Evolutionary conservation across 1,140 invertebrate species (phyloP).

Genomic region (Drosophila subpulchrella): DNA sequence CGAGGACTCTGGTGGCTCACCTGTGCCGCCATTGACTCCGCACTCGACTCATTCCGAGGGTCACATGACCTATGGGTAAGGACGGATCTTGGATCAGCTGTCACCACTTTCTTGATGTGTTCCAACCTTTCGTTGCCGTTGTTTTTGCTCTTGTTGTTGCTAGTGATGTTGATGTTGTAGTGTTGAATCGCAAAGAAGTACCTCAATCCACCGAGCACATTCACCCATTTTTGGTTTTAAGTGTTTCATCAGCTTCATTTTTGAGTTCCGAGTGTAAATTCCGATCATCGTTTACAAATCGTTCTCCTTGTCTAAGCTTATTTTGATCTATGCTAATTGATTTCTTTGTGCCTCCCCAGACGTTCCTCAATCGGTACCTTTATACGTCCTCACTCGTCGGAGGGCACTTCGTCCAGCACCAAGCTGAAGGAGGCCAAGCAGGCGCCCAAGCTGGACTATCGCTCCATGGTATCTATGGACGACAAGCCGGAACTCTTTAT

Average conservation of each 20-base stretch:
- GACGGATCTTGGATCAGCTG: conserved; percentile 45
- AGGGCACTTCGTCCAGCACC: conserved; percentile 89
- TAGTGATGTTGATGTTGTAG: conserved; percentile 49
- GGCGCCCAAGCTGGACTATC: conserved; percentile 92
- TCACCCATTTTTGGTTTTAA: conserved; percentile 12
- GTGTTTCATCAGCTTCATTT: conserved; percentile 26
- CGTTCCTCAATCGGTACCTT: conserved; percentile 84
- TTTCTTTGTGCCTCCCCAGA: conserved; percentile 43
- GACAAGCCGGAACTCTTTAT: conserved; percentile 97
- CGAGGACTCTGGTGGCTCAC: conserved; percentile 89
- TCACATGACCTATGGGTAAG: conserved; percentile 84
- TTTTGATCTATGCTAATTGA: background rate
- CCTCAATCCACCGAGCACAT: conserved; percentile 21
- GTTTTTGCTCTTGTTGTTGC: conserved; percentile 45
- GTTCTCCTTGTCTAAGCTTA: background rate
- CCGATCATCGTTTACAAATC: conserved; percentile 20
- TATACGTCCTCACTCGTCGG: conserved; percentile 87
- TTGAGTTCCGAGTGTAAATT: conserved; percentile 45
- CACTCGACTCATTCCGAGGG: conserved; percentile 84
- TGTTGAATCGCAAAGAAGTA: conserved; percentile 33
- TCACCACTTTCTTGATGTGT: conserved; percentile 22
- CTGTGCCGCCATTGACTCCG: conserved; percentile 85
- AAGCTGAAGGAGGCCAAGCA: conserved; percentile 86
- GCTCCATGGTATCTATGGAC: conserved; percentile 96
- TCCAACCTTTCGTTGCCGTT: conserved; percentile 35